Base-by-base conservation (phyloP, 2,113 vertebrate genomes). In the Fukomys damarensis region DNA sequence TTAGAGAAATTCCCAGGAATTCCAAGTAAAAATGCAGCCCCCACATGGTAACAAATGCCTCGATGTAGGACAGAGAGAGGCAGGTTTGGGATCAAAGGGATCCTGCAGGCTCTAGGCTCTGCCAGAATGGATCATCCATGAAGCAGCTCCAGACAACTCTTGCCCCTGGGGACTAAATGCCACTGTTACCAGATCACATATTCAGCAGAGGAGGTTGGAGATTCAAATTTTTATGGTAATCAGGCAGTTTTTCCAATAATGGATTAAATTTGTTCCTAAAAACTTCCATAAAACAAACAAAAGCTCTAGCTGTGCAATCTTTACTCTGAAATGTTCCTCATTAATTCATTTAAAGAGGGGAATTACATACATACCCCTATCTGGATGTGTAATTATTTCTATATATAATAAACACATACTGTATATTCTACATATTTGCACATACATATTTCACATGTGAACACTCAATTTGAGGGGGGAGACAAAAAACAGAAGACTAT, bases 241-340 rank as follows among this genome's bases (percentile, higher is more conserved):
- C 28, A 66, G 30, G 5, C n/a, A 63, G 9, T 41, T 70, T 95
- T 92, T 52, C 46, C 63, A 96, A 63, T 30, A 26, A 80, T 89
- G 76, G 35, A 3, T 79, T 79, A 95, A 65, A 63, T 86, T 86
- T 70, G 22, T 70, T 96, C 38, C 70, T 63, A 59, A 85, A 95
- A 43, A 19, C 1, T 85, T 32, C 2, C 4, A 0, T 16, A 70
- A 38, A 52, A 4, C 54, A 85, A 87, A 81, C 7, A 82, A 81
- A 89, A 93, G 10, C 56, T 28, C 13, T 24, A 41, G 63, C 26
- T 77, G 93, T 84, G 35, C 6, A 88, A 66, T 61, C n/a, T 77
- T 49, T 32, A 3, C 28, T 96, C 49, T 49, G 28, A 86, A 89
- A 87, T 76, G 30, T 1, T 70, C 9, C 2, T 80, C 2, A 95